These are phyloP conservation scores for Trichomalopsis sarcophagae DNA, from an alignment of 1,140 invertebrate genomes.

Conservation along the genomic window DNA sequence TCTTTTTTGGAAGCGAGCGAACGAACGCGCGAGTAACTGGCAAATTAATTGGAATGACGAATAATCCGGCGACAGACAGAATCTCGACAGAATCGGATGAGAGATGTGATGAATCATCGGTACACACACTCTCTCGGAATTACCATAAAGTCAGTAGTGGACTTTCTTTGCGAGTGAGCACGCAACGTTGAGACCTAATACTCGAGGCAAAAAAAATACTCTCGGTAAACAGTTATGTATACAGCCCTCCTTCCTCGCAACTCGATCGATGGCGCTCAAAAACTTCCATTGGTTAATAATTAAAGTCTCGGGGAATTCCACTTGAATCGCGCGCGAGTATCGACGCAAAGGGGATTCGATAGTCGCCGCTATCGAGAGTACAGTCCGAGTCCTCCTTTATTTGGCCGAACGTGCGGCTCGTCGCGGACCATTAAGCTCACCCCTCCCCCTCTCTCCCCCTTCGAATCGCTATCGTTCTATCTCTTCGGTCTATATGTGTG, in stretches of 20 bases:
- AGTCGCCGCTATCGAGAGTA: conserved; percentile 2
- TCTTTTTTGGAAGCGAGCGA: not conserved
- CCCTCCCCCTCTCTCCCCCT: not conserved
- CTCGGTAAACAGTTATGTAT: not conserved
- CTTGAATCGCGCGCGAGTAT: conserved; percentile 4
- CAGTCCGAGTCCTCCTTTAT: conserved; percentile 29
- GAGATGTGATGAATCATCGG: conserved; percentile 4
- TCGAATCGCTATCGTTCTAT: conserved; percentile 6
- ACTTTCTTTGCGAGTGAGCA: not conserved
- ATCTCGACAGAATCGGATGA: not conserved
- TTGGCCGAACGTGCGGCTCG: not conserved
- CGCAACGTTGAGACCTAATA: too few species aligned
- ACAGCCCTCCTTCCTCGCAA: not conserved
- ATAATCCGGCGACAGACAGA: not conserved
- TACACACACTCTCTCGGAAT: not conserved
- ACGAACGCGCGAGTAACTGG: conserved; percentile 1
- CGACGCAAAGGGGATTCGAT: not conserved
- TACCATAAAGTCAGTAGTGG: not conserved
- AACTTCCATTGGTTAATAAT: conserved; percentile 42
- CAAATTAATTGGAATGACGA: conserved; percentile 36
- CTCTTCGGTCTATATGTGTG: not conserved
- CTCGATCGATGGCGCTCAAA: not conserved
- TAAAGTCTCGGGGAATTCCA: conserved; percentile 38
- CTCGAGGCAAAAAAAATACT: too few species aligned
- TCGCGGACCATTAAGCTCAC: conserved; percentile 39